Evolutionary conservation across 1,140 invertebrate genomes (phyloP).

Genomic region (Arctopsyche grandis): DNA sequence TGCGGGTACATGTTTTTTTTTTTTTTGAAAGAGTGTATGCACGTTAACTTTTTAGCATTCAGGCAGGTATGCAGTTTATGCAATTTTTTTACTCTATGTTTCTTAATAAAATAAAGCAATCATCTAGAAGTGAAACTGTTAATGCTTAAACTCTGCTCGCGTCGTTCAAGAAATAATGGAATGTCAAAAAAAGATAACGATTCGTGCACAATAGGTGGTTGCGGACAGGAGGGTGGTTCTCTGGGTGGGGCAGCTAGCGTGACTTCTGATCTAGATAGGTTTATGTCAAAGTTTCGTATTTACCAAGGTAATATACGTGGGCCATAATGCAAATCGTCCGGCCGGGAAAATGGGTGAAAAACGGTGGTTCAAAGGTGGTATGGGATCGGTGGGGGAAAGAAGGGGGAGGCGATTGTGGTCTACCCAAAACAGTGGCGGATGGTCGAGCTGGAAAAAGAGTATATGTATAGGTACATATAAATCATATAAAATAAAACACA

Average conservation of each 20-base stretch:
- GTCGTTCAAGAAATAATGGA: constrained; percentile 32
- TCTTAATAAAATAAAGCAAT: neutral
- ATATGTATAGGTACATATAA: no score
- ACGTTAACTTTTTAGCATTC: neutral
- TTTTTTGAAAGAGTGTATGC: neutral
- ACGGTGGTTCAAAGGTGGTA: neutral
- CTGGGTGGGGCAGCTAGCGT: constrained; percentile 19
- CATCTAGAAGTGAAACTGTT: neutral
- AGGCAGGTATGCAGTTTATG: neutral
- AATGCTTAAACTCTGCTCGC: constrained; percentile 13
- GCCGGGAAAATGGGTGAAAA: constrained; percentile 12
- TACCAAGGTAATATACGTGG: constrained; percentile 41
- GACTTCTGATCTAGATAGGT: constrained; percentile 34
- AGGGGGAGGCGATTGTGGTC: neutral
- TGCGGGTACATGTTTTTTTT: no score
- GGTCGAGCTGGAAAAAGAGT: no score
- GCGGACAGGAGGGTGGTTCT: neutral
- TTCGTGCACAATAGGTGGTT: neutral
- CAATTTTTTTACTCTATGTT: neutral
- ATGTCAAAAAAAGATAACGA: constrained; percentile 35
- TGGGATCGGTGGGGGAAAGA: neutral
- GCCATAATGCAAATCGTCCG: constrained; percentile 39
- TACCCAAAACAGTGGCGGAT: neutral
- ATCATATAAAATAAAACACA: no score
- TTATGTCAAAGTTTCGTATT: constrained; percentile 43